Evolutionary conservation across 2,113 vertebrate species (phyloP).

Genomic region (Lethenteron reissneri): DNA sequence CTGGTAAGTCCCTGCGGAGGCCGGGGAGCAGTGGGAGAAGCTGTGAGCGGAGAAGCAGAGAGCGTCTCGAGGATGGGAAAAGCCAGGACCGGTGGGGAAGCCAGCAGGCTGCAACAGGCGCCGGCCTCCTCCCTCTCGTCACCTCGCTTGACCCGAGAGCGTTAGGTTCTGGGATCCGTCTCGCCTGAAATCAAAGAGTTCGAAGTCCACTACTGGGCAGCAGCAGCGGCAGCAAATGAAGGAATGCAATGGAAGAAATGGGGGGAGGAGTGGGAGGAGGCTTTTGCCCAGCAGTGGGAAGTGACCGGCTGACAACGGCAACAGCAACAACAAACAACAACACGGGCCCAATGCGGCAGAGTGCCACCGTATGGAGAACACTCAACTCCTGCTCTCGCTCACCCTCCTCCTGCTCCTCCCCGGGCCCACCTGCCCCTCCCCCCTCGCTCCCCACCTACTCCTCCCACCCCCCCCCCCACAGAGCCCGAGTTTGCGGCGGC

Average conservation of each 20-base stretch:
- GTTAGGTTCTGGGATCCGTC: background rate
- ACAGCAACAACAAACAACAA: background rate
- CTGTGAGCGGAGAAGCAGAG: conserved; percentile 2
- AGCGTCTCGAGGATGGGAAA: too few species aligned
- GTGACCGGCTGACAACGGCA: background rate
- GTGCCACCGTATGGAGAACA: background rate
- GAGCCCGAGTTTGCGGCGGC: conserved; percentile 82
- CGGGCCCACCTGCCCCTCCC: background rate
- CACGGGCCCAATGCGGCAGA: too few species aligned
- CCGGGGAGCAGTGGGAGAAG: too few species aligned
- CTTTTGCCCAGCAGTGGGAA: too few species aligned
- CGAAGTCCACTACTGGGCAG: too few species aligned
- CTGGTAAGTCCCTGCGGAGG: conserved; percentile 27
- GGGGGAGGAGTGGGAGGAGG: too few species aligned
- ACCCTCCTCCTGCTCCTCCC: background rate
- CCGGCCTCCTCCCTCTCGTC: background rate
- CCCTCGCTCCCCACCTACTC: background rate
- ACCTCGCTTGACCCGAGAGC: background rate
- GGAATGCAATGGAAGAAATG: too few species aligned
- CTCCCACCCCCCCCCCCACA: conserved; percentile 18
- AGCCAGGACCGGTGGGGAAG: background rate
- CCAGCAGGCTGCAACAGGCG: background rate
- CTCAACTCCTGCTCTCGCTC: background rate
- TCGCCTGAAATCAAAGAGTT: too few species aligned
- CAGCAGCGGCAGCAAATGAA: too few species aligned